Evolutionary conservation across 2,888 invertebrate genomes (phyloP).

Genomic region (Fragum sueziense): DNA sequence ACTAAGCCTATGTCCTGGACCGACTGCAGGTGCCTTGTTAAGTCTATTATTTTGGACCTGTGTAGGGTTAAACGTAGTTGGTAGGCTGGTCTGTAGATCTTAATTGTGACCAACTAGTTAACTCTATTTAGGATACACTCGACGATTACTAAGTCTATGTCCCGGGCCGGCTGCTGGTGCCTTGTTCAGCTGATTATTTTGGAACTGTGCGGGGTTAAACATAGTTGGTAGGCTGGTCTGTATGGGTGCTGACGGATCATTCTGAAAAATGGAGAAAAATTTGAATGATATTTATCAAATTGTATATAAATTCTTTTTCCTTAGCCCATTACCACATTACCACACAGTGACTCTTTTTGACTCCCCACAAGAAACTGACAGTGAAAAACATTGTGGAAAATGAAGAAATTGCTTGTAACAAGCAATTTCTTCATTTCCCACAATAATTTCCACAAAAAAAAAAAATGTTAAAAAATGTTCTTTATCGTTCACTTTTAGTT

Average conservation of each 20-base stretch:
- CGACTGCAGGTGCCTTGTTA: constrained; percentile 85
- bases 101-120: no score
- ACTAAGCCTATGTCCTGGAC: constrained; percentile 82
- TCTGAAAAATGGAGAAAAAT: constrained; percentile 25
- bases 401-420: neutral
- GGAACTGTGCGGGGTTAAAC: constrained; percentile 82
- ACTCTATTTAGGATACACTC: constrained; percentile 69
- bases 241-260: neutral
- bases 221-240: constrained; percentile 51
- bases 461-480: no score
- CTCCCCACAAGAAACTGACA: no score
- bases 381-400: no score
- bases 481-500: no score
- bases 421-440: constrained; percentile 5
- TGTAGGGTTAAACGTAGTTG: constrained; percentile 77
- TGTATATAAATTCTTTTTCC: neutral
- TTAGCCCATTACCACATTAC: no score
- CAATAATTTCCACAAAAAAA: no score
- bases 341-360: no score
- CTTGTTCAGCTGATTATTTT: constrained; percentile 82
- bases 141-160: constrained; percentile 70
- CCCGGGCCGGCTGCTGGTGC: constrained; percentile 85
- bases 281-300: neutral
- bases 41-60: constrained; percentile 82
- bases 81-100: constrained; percentile 3